Percentiles rank a stretch among this genome's conserved stretches.
phyloP scores from a whole-genome alignment of 2,797 vertebrate genomes.

The Gymnopithys bicolor region DNA sequence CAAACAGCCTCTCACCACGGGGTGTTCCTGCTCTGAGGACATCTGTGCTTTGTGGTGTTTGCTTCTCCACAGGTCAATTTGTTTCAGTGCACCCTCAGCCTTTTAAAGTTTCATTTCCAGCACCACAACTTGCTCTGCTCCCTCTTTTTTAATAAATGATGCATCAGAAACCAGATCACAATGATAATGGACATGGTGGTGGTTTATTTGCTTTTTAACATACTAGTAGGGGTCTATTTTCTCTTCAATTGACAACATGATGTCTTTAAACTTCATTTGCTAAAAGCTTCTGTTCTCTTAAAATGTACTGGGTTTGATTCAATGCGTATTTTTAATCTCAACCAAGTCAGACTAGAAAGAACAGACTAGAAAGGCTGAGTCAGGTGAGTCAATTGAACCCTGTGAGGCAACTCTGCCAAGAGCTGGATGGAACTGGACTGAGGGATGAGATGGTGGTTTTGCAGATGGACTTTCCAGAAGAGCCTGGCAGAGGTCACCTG shows the following conservation, averaged over 20 bases:
- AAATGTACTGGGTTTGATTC: neutral
- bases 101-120: neutral
- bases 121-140: neutral
- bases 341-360: neutral
- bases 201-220: neutral
- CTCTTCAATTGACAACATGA: neutral
- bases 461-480: neutral
- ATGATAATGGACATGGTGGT: fast-evolving
- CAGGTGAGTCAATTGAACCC: neutral
- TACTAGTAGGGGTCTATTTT: neutral
- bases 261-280: neutral
- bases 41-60: neutral
- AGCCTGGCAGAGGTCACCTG: neutral
- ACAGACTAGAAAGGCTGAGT: neutral
- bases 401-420: neutral
- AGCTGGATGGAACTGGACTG: fast-evolving
- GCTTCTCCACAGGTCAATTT: neutral
- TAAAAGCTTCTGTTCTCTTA: neutral
- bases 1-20: neutral
- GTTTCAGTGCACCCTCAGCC: neutral
- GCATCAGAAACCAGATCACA: neutral
- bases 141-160: neutral
- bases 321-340: neutral
- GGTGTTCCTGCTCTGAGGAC: neutral
- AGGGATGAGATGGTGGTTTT: fast-evolving